These are phyloP conservation scores for Ramphastos sulfuratus DNA, from an alignment of 2,113 vertebrate genomes.

Conservation along the genomic window DNA sequence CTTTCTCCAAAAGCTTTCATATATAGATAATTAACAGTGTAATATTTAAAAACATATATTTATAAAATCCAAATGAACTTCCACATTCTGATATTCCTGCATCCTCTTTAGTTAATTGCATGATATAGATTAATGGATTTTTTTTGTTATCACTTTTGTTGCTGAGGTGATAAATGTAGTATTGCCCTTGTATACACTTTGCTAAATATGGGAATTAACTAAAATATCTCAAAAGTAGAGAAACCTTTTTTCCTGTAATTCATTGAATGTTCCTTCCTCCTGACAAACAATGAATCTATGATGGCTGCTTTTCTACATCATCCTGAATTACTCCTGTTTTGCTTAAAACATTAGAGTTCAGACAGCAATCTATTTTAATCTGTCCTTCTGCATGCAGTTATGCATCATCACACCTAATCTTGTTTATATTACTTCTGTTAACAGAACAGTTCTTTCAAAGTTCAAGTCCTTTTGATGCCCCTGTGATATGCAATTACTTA, in stretches of 20 bases:
- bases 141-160: background rate
- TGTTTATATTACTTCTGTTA: conserved; percentile 28
- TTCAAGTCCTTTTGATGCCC: background rate
- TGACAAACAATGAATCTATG: background rate
- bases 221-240: background rate
- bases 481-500: background rate
- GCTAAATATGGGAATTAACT: background rate
- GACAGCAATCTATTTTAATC: background rate
- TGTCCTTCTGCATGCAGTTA: background rate
- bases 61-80: background rate
- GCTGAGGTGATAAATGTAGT: background rate
- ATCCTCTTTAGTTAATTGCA: background rate
- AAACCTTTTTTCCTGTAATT: background rate
- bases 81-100: fast-evolving
- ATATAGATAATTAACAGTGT: background rate
- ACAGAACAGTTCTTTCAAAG: background rate
- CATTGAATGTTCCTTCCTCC: background rate
- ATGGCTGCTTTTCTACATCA: background rate
- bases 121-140: background rate
- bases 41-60: background rate
- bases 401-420: conserved; percentile 7
- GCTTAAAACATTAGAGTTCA: background rate
- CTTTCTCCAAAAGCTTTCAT: background rate
- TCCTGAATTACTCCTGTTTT: background rate
- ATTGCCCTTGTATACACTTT: background rate